Evolutionary conservation across 2,797 vertebrate genomes (phyloP), one percentile per base, ranked within the genome.

Genomic region (Phoxinus dragarum): DNA sequence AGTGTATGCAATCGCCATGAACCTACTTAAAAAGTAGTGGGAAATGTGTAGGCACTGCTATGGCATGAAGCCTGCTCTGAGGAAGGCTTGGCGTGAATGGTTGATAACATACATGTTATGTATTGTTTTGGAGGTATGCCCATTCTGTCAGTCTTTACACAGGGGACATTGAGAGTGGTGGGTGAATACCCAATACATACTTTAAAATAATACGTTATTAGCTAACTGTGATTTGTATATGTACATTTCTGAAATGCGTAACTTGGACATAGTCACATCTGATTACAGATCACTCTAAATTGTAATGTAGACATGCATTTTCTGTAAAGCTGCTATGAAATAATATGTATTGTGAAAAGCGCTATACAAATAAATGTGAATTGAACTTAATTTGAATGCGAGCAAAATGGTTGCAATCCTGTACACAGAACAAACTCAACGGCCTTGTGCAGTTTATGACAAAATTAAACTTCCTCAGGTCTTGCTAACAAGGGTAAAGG

Each of bases 1-100:
- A n/a, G 82, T 84, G 76, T 54, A 78, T 80, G 72, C 66, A 83
- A 72, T 85, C 84, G 36, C 84, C 64, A 84, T 74, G 79, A 87
- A 88, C 84, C 69, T 68, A 87, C 86, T 19, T 79, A 61, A 76
- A 86, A 86, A 66, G 68, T 76, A 77, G 52, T 79, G 74, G 83
- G 74, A 88, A 87, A 83, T 84, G 61, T 56, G 82, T 34, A 47
- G 23, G 77, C 78, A 56, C 76, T 76, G 72, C 47, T 74, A 21
- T 74, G 86, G 78, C 59, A 49, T 74, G 42, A 44, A 72, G 86
- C 72, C 72, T 69, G 54, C 76, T 76, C 66, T 9, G 42, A 72
- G 84, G 12, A 54, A 49, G 9, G 6, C 59, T 34, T 34, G 27
- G 64, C 67, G 31, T 66, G 54, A 87, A 86, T 73, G 82, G 54